phyloP scores from a whole-genome alignment of 2,113 vertebrate genomes.

The Propithecus coquereli region DNA sequence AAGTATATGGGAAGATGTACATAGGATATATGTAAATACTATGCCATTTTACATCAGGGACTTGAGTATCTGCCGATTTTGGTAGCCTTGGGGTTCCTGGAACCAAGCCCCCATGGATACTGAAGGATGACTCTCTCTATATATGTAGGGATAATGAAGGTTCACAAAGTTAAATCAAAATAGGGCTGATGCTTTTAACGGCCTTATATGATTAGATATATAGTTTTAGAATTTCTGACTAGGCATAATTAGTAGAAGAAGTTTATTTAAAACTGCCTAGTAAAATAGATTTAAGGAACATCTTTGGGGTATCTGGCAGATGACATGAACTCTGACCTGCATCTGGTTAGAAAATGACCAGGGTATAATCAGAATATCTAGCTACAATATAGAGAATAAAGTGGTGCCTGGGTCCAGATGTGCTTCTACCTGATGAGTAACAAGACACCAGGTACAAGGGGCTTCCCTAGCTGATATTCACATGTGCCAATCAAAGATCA shows the following conservation, averaged over 20 bases:
- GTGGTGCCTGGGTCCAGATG: not conserved
- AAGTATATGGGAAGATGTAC: not conserved
- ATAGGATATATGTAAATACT: not conserved
- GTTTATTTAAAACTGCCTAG: conserved; percentile 31
- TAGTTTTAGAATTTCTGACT: conserved; percentile 44
- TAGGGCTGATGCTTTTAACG: conserved; percentile 38
- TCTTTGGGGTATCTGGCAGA: not conserved
- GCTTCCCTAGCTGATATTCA: not conserved
- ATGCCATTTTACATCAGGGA: not conserved
- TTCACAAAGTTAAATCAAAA: conserved; percentile 46
- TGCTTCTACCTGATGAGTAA: not conserved
- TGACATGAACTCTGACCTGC: conserved; percentile 9
- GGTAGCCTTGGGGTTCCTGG: not conserved
- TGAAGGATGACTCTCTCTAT: not conserved
- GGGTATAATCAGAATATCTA: not conserved
- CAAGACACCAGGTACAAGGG: not conserved
- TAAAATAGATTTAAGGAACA: conserved; percentile 31
- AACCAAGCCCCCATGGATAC: not conserved
- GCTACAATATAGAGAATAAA: not conserved
- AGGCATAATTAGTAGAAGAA: conserved; percentile 30
- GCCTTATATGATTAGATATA: conserved; percentile 3
- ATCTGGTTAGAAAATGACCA: not conserved
- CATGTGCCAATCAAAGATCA: not conserved
- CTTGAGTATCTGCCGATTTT: not conserved
- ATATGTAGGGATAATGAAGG: not conserved